Base-by-base conservation (phyloP, 2,888 invertebrate genomes). In the Aspidapion aeneum region DNA sequence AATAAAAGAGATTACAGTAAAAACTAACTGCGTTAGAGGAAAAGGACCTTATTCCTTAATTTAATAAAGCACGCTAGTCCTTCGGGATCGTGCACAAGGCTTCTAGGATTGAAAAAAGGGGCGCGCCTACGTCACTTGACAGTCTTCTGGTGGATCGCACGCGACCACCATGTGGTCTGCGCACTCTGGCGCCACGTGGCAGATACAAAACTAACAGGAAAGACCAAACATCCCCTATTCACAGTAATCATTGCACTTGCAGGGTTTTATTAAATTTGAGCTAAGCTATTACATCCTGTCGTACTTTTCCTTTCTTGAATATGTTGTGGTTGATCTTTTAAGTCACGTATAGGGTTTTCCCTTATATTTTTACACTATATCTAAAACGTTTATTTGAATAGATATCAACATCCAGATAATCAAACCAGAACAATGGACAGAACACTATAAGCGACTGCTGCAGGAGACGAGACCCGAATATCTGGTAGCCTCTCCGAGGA, bases 121-220 rank as follows among this genome's bases (percentile, higher is more conserved):
- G 35, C 35, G 35, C 35, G 35, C 35, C 35, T 75, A 75, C 74
- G 75, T 72, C 75, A 74, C 74, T 75, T 75, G 73, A 73, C 72
- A 73, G 77, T 75, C 70, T 75, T 74, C 73, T 50, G 56, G 70
- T 35, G 35, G 5, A 35, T 35, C 35, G 72, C 78, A 78, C 78
- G 78, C 77, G 78, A 79, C 78, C 74, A 72, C 72, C 78, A 79
- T 78, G 78, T 78, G 78, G 76, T 73, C 57, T 58, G 60, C 58
- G 60, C 54, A 48, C 59, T 50, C 57, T 68, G 68, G 70, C 35
- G 35, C 35, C 35, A 35, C 35, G 35, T 12, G 35, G 5, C 35
- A 35, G 12, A 35, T 3, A 12, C 35, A 35, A 35, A 35, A 35
- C 35, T 35, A 35, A 35, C 71, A 71, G 65, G 66, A 64, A 67